phyloP scores from a whole-genome alignment of 2,113 vertebrate species.

The Hydrolagus affinis region DNA sequence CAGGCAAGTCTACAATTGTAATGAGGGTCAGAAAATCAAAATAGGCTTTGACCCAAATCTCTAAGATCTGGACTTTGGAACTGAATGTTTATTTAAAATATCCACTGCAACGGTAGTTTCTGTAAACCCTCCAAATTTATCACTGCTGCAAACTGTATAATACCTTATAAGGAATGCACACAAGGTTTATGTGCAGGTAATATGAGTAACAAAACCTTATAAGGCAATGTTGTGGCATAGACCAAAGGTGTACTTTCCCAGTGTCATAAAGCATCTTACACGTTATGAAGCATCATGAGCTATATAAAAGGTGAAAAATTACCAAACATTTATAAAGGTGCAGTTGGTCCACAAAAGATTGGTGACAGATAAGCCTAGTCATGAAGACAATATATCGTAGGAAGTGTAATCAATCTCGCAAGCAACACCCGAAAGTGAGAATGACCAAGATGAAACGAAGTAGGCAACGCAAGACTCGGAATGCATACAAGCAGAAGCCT shows the following conservation, averaged over 20 bases:
- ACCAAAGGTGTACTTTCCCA: background rate
- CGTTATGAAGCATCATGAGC: background rate
- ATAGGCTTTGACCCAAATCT: no score
- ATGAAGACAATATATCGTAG: slow-evolving; percentile 1
- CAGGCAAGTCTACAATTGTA: no score
- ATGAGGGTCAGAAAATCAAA: no score
- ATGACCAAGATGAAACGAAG: background rate
- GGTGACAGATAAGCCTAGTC: background rate
- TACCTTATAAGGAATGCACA: slow-evolving; percentile 13
- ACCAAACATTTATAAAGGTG: background rate
- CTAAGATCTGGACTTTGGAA: no score
- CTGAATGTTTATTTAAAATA: no score
- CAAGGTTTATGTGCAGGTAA: background rate
- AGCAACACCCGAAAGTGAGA: background rate
- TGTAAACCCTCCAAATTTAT: no score
- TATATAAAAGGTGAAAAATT: slow-evolving; percentile 12
- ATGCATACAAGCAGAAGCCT: background rate
- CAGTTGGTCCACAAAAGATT: slow-evolving; percentile 3
- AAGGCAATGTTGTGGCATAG: background rate
- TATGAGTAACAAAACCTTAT: background rate
- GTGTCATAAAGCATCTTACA: background rate
- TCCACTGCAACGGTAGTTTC: no score
- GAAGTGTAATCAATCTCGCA: background rate
- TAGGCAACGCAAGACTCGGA: background rate
- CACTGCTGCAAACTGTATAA: no score